Conservation (phyloP, 1,140 invertebrate species). For the Meteorus sp. region DNA sequence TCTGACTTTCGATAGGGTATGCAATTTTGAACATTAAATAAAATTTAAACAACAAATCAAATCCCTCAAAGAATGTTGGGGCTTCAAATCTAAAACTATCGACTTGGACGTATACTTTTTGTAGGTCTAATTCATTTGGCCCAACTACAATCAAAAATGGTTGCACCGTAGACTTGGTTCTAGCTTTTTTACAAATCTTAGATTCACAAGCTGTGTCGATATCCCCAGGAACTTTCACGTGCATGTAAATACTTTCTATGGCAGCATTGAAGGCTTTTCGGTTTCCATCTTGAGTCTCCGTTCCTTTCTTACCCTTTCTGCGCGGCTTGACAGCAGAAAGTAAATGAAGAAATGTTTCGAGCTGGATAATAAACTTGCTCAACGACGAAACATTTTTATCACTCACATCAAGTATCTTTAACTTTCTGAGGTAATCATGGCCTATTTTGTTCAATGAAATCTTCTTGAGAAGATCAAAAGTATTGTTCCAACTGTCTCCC, state of each 20-base stretch:
- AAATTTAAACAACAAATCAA: conserved; percentile 22
- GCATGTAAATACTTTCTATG: background rate
- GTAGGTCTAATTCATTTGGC: conserved; percentile 1
- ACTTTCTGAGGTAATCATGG: background rate
- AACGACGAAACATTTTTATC: background rate
- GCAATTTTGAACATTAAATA: conserved; percentile 14
- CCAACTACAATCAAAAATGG: conserved; percentile 25
- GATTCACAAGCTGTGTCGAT: background rate
- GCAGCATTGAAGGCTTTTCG: background rate
- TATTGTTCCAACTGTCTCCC: background rate
- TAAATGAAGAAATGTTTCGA: background rate
- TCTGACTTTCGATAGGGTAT: conserved; percentile 21
- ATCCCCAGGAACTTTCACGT: background rate
- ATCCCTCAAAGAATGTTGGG: conserved; percentile 1
- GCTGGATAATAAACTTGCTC: conserved; percentile 2
- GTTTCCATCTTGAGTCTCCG: too few species aligned
- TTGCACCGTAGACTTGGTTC: conserved; percentile 10
- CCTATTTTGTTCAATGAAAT: background rate
- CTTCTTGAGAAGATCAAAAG: background rate
- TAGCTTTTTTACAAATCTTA: background rate
- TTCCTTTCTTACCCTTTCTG: background rate
- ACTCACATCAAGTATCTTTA: background rate
- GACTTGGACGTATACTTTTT: conserved; percentile 17
- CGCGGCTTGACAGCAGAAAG: background rate
- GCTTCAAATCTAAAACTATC: conserved; percentile 10